Evolutionary conservation across 2,888 invertebrate genomes (phyloP).

Genomic region (Lasioglossum lativentre): DNA sequence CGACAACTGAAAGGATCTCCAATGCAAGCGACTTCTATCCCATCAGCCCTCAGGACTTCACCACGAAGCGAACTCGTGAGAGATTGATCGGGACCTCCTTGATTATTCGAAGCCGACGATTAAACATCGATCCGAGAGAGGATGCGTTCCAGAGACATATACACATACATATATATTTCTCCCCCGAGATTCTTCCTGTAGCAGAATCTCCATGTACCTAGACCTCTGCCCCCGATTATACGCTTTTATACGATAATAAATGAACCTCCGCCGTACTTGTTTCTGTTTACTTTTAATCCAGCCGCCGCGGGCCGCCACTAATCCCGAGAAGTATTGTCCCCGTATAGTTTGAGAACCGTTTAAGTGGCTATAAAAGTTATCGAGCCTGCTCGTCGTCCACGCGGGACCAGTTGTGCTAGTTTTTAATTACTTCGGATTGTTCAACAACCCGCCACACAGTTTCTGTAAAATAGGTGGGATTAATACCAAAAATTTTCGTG

Average conservation of each 20-base stretch:
- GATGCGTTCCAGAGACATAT: conserved; percentile 39
- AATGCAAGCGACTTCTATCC: conserved; percentile 22
- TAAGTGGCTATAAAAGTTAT: conserved; percentile 38
- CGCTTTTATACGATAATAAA: conserved; percentile 59
- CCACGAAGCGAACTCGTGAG: too few species aligned
- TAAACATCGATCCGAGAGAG: background rate
- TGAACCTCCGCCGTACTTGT: conserved; percentile 38
- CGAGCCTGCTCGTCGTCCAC: conserved; percentile 12
- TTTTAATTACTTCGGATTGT: conserved; percentile 54
- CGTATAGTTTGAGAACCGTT: conserved; percentile 37
- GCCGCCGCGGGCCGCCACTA: background rate
- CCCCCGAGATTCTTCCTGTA: conserved; percentile 21
- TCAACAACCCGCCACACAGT: too few species aligned
- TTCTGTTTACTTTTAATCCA: conserved; percentile 9
- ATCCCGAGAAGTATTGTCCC: conserved; percentile 24
- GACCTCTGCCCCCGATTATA: conserved; percentile 15
- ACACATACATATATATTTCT: conserved; percentile 5
- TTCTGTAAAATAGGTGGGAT: background rate
- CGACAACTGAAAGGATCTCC: conserved; percentile 51
- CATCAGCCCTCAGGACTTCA: too few species aligned
- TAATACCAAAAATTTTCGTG: background rate
- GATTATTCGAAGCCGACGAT: background rate
- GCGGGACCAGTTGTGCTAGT: conserved; percentile 37
- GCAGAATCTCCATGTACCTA: conserved; percentile 32
- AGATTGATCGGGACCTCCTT: background rate